Evolutionary conservation across 2,888 invertebrate species (phyloP).

Genomic region (Synergus laeviventris): DNA sequence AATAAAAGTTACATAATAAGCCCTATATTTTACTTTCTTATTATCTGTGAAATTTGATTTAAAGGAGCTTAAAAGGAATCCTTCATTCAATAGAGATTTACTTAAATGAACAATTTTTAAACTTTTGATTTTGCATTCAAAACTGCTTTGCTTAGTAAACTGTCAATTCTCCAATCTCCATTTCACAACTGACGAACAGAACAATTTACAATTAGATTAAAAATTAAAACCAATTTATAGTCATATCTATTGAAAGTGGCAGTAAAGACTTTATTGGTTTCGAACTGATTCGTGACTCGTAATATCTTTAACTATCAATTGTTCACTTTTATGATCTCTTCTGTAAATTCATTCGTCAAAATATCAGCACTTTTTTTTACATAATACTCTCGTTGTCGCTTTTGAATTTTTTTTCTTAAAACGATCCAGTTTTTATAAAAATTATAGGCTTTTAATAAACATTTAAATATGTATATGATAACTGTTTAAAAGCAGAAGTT

Average conservation of each 20-base stretch:
- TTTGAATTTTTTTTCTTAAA: neutral
- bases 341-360: neutral
- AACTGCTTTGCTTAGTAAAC: neutral
- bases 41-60: neutral
- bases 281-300: neutral
- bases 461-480: no score
- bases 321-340: neutral
- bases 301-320: neutral
- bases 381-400: neutral
- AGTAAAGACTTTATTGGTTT: slow-evolving; percentile 20
- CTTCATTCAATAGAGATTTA: neutral
- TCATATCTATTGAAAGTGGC: slow-evolving; percentile 7
- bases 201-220: slow-evolving; percentile 21
- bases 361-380: neutral
- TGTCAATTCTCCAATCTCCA: neutral
- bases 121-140: neutral
- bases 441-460: neutral
- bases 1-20: neutral
- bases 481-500: neutral
- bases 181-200: neutral
- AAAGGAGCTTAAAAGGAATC: neutral
- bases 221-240: slow-evolving; percentile 3
- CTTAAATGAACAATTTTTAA: neutral
- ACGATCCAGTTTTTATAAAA: neutral
- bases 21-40: neutral